Evolutionary conservation across 2,888 invertebrate genomes (phyloP).

Genomic region (Rhodophaea formosa): DNA sequence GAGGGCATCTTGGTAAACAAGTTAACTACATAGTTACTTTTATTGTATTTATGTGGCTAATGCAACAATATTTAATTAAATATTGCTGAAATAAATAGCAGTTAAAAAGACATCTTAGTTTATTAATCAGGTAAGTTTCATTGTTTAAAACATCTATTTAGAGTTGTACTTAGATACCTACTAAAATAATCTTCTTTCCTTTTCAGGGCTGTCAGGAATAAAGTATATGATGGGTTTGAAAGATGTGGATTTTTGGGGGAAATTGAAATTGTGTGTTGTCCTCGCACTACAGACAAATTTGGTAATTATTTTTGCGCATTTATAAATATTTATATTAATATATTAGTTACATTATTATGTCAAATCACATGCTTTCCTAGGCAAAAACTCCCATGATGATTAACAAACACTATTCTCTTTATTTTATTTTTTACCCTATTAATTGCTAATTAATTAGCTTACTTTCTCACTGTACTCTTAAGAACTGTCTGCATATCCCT

Average conservation of each 20-base stretch:
- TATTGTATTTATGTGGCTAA: neutral
- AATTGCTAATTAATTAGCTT: too few species aligned
- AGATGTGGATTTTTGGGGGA: slow-evolving; percentile 67
- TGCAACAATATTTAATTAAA: neutral
- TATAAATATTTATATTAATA: neutral
- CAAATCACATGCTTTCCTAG: too few species aligned
- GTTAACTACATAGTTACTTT: neutral
- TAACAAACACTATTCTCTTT: too few species aligned
- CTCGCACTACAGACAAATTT: slow-evolving; percentile 42
- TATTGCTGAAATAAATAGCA: neutral
- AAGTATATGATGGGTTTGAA: slow-evolving; percentile 43
- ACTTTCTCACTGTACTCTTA: too few species aligned
- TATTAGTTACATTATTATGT: neutral
- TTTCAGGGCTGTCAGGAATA: slow-evolving; percentile 47
- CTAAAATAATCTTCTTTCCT: neutral
- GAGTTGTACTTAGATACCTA: neutral
- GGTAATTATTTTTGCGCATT: slow-evolving; percentile 35
- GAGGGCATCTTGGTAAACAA: neutral
- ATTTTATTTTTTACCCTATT: too few species aligned
- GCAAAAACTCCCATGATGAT: too few species aligned
- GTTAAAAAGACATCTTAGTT: too few species aligned
- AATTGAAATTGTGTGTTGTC: slow-evolving; percentile 77
- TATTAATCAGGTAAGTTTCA: too few species aligned
- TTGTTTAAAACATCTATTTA: too few species aligned
- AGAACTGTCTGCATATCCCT: too few species aligned